These are phyloP conservation scores for Bombus affinis DNA, from an alignment of 1,140 invertebrate genomes.

Conservation along the genomic window DNA sequence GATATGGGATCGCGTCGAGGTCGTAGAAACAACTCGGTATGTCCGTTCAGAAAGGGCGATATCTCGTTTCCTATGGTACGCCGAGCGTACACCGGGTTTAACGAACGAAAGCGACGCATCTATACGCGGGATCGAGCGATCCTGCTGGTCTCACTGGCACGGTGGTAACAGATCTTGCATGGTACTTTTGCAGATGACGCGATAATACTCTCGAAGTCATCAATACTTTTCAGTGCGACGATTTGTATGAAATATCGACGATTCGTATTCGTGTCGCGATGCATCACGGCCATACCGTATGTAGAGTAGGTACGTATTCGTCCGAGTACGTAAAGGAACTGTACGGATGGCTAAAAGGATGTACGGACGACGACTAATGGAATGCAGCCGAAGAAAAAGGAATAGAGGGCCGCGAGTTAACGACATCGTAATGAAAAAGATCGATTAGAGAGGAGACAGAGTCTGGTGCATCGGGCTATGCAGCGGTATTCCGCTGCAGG, in stretches of 20 bases:
- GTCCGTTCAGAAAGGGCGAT: slow-evolving; percentile 9
- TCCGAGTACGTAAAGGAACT: not conserved
- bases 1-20: not conserved
- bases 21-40: not conserved
- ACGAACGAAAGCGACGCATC: slow-evolving; percentile 8
- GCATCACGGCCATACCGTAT: not conserved
- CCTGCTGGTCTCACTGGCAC: not conserved
- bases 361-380: not conserved
- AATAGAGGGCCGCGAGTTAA: slow-evolving; percentile 38
- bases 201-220: slow-evolving; percentile 67
- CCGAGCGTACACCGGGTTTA: slow-evolving; percentile 1
- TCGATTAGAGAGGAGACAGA: slow-evolving; percentile 39
- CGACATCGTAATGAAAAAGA: slow-evolving; percentile 54
- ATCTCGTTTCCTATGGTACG: slow-evolving; percentile 12
- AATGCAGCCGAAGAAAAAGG: slow-evolving; percentile 44
- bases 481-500: slow-evolving; percentile 39
- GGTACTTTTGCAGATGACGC: slow-evolving; percentile 64
- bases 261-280: slow-evolving; percentile 52
- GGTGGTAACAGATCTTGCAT: slow-evolving; percentile 50
- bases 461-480: not conserved
- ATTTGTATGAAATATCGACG: slow-evolving; percentile 69
- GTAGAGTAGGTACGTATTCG: not conserved
- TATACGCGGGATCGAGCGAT: not conserved
- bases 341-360: not conserved
- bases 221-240: slow-evolving; percentile 69